A percentile compares a stretch with the other conserved stretches of the same genome.
Conservation (phyloP, 1,140 invertebrate species). For the Rhizoglyphus robini region DNA sequence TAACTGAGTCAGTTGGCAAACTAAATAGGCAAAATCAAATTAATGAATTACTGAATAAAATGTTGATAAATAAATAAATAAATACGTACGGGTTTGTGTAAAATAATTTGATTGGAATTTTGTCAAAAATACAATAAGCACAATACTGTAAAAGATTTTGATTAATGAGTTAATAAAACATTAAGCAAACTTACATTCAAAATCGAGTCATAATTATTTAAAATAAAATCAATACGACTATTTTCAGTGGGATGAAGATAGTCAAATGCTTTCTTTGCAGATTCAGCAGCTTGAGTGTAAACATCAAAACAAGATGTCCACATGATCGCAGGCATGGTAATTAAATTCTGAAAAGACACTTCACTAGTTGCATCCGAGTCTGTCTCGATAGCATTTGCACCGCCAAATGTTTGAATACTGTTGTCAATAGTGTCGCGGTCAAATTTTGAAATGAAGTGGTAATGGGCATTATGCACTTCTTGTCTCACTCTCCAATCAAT, state of each 20-base stretch:
- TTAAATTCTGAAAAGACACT: constrained; percentile 9
- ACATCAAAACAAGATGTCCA: constrained; percentile 9
- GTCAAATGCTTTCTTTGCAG: background rate
- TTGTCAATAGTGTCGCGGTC: constrained; percentile 61
- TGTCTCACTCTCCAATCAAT: constrained; percentile 63
- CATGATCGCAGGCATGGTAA: constrained; percentile 6
- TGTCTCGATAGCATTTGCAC: constrained; percentile 50
- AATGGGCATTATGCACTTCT: constrained; percentile 43
- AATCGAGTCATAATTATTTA: background rate
- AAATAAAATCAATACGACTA: background rate
- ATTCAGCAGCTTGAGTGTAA: background rate
- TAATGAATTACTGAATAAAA: background rate
- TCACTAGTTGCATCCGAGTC: constrained; percentile 29
- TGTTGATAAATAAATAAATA: too few relatives aligned
- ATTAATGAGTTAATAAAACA: background rate
- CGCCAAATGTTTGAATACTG: constrained; percentile 40
- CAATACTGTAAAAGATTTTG: background rate
- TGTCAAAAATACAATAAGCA: background rate
- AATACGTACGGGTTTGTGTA: background rate
- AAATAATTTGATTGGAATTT: constrained; percentile 15
- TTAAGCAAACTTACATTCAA: background rate
- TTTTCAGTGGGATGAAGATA: constrained; percentile 2
- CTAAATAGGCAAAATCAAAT: background rate
- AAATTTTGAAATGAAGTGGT: constrained; percentile 48
- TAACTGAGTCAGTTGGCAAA: background rate